Conservation (phyloP, 2,888 invertebrate species). For the Argyresthia albistria region DNA sequence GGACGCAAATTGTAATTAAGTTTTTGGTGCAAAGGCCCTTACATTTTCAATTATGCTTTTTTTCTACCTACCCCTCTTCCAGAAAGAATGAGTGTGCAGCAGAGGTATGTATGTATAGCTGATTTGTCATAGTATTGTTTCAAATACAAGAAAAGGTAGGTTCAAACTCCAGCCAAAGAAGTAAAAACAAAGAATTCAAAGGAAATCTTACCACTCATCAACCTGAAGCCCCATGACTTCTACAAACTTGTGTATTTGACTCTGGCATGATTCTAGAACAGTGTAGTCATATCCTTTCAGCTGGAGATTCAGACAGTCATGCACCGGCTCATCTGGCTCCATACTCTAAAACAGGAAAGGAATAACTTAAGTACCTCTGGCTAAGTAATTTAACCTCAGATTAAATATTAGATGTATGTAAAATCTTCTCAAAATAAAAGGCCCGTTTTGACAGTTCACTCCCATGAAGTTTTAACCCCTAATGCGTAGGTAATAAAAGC, state of each 20-base stretch:
- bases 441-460: too few species aligned
- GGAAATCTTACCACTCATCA: slow-evolving; percentile 75
- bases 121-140: too few species aligned
- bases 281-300: slow-evolving; percentile 88
- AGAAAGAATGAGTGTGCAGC: too few species aligned
- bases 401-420: background rate
- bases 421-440: background rate
- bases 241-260: slow-evolving; percentile 81
- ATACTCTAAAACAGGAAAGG: slow-evolving; percentile 57
- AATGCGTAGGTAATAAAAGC: too few species aligned
- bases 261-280: slow-evolving; percentile 84
- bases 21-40: too few species aligned
- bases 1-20: too few species aligned
- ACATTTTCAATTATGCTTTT: too few species aligned
- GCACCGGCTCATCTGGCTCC: slow-evolving; percentile 79
- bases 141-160: too few species aligned
- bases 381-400: slow-evolving; percentile 4
- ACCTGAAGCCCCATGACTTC: slow-evolving; percentile 82
- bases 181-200: background rate
- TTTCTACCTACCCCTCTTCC: too few species aligned
- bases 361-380: slow-evolving; percentile 5
- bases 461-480: too few species aligned
- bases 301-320: slow-evolving; percentile 83
- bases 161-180: too few species aligned
- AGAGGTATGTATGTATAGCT: too few species aligned